phyloP scores from a whole-genome alignment of 1,140 invertebrate genomes.

The Callitettix versicolor region DNA sequence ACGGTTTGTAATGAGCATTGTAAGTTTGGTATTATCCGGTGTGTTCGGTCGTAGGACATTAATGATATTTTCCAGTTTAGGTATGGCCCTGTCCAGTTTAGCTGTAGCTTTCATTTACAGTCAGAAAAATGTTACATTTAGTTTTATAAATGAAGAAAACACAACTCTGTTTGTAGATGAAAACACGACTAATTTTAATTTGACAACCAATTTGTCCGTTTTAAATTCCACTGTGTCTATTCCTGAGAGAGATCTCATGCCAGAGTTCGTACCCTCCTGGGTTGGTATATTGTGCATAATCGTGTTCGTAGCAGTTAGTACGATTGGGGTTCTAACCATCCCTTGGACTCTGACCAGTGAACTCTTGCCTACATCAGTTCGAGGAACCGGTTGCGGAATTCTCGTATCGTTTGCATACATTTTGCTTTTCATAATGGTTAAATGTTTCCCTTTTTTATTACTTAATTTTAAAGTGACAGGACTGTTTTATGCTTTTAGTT shows the following conservation, averaged over 20 bases:
- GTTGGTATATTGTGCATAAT: conserved; percentile 32
- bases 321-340: conserved; percentile 43
- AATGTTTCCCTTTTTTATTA: conserved; percentile 45
- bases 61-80: conserved; percentile 39
- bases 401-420: conserved; percentile 48
- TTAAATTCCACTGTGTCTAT: no score
- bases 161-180: no score
- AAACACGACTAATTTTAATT: no score
- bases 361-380: conserved; percentile 31
- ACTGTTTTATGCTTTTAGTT: conserved; percentile 50
- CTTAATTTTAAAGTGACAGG: conserved; percentile 37
- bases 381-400: conserved; percentile 41
- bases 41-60: conserved; percentile 40
- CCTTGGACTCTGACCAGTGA: conserved; percentile 52
- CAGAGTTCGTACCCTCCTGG: neutral
- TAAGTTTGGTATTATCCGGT: conserved; percentile 39
- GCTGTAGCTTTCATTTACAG: conserved; percentile 2
- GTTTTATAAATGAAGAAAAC: no score
- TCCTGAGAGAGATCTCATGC: neutral
- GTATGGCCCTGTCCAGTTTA: conserved; percentile 34
- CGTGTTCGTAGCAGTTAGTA: conserved; percentile 41
- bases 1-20: conserved; percentile 39
- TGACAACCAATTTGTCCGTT: no score
- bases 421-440: conserved; percentile 51
- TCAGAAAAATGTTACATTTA: no score